These are phyloP conservation scores for Campoplex nolae DNA, from an alignment of 2,888 invertebrate species.

Conservation along the genomic window DNA sequence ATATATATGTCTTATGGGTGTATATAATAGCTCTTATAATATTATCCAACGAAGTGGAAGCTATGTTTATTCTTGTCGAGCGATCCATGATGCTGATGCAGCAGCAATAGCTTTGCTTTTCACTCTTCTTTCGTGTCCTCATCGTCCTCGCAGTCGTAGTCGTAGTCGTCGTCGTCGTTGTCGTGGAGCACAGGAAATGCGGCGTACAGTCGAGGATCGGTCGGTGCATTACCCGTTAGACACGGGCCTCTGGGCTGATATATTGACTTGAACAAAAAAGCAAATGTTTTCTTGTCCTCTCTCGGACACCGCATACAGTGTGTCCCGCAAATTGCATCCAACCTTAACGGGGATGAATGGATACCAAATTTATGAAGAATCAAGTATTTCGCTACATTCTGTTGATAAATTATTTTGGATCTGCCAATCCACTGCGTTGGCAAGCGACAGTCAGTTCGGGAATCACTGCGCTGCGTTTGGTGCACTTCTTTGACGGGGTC, in stretches of 20 bases:
- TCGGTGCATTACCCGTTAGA: conserved; percentile 83
- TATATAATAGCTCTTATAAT: conserved; percentile 59
- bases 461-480: too few relatives aligned
- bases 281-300: conserved; percentile 79
- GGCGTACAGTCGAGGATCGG: conserved; percentile 74
- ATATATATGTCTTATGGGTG: not conserved
- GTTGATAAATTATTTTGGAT: too few relatives aligned
- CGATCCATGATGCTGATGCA: conserved; percentile 59
- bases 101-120: conserved; percentile 64
- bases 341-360: not conserved
- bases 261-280: conserved; percentile 82
- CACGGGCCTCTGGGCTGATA: conserved; percentile 83
- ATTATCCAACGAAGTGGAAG: conserved; percentile 36
- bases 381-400: not conserved
- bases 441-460: not conserved
- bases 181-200: conserved; percentile 56
- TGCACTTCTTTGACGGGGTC: not conserved
- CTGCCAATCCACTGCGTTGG: not conserved
- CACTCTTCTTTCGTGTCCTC: conserved; percentile 65
- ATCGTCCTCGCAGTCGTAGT: conserved; percentile 10
- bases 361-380: not conserved
- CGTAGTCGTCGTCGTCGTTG: conserved; percentile 38
- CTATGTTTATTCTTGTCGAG: conserved; percentile 65
- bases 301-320: conserved; percentile 64
- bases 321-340: not conserved